phyloP scores from a whole-genome alignment of 2,888 invertebrate species.

The Neoscelio sp. region DNA sequence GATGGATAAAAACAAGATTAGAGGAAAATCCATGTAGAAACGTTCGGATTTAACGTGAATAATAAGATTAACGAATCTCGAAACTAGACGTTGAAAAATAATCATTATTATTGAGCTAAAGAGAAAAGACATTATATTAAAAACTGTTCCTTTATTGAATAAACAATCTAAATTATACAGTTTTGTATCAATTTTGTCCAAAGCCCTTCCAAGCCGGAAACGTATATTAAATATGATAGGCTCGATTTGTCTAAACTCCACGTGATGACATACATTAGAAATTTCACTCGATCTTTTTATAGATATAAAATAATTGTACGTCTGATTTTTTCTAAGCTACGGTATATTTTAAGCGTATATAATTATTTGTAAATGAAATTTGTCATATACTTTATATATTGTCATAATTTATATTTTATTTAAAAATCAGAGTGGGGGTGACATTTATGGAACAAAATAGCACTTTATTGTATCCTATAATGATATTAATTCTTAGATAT shows the following conservation, averaged over 20 bases:
- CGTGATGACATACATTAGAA: no score
- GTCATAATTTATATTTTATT: no score
- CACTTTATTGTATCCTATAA: no score
- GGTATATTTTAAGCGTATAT: no score
- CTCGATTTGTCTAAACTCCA: constrained; percentile 2
- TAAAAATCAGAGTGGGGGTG: no score
- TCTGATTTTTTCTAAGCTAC: no score
- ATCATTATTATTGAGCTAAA: constrained; percentile 27
- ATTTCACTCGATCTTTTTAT: no score
- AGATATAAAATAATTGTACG: no score
- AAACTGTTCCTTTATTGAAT: not conserved
- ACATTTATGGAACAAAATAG: no score
- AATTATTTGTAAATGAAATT: no score
- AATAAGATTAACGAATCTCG: constrained; percentile 50
- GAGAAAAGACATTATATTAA: constrained; percentile 1
- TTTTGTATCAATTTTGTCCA: constrained; percentile 30
- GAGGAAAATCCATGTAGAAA: constrained; percentile 38
- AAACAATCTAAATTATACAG: constrained; percentile 3
- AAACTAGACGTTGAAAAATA: constrained; percentile 39
- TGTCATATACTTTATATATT: no score
- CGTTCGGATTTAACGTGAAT: constrained; percentile 28
- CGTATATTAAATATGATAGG: not conserved
- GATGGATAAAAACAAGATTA: constrained; percentile 53
- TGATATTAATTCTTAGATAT: no score
- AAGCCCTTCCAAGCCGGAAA: constrained; percentile 4